Evolutionary conservation across 2,888 invertebrate species (phyloP), one percentile per base, ranked within the genome.

Genomic region (Caenorhabditis imperialis): DNA sequence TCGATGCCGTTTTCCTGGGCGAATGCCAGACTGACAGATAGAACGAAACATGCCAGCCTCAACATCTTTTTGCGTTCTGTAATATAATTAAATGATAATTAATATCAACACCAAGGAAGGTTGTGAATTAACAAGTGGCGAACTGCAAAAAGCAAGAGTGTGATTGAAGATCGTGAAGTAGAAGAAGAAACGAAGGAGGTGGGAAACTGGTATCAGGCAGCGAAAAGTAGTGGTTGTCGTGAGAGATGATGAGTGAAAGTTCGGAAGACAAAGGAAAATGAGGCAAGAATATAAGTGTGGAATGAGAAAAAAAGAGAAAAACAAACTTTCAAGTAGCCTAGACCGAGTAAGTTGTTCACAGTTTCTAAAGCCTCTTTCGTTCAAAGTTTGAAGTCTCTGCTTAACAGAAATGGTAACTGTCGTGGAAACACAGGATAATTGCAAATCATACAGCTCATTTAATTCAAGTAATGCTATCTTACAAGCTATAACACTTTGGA

Each of bases 1-100:
- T 77, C 77, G 7, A 73, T 48, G 22, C 63, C 72, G 25, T 67
- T 70, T 22, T 76, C 72, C 27, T 77, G 77, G 5, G 60, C 54
- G 22, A 53, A 50, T 18, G 58, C 65, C n/a, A 35, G 27, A 20
- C 37, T 22, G 16, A 50, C 48, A 16, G 45, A 25, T 14, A 37
- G 14, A 4, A 70, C 7, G 16, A 58, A 20, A 22, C 37, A 22
- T 7, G 50, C 38, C 33, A 70, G 47, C 57, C 70, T 54, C 58
- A 70, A 48, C 70, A 75, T 75, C 5, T 35, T 57, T 27, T 53
- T 23, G 12, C 3, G 40, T 23, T 40, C n/a, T n/a, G n/a, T n/a
- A n/a, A n/a, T n/a, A n/a, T n/a, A n/a, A n/a, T n/a, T n/a, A n/a
- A n/a, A n/a, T n/a, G n/a, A n/a, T n/a, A 12, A 47, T 22, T 14